Base-by-base conservation (phyloP, 2,888 invertebrate species). In the Deilephila porcellus region DNA sequence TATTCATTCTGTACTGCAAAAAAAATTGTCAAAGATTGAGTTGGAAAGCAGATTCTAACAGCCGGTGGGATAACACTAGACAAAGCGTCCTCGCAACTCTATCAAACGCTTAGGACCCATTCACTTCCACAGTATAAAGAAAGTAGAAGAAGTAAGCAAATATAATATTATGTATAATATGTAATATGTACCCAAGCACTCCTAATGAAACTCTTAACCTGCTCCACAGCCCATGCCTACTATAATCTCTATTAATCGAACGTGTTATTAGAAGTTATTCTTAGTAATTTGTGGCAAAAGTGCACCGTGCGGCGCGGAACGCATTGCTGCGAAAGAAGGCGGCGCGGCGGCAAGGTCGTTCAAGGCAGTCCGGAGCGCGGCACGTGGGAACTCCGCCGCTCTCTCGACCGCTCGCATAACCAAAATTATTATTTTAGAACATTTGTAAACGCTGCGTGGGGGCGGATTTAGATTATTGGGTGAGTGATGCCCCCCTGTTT, bases 341-440 rank as follows among this genome's bases (percentile, higher is more conserved):
- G 83, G 45, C 11, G 45, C 45, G 81, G 79, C 86, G 86, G 86
- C 93, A 93, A 93, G 93, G 93, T 86, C 93, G 93, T 89, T 90
- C 92, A 93, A 93, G 93, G 93, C 92, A 93, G 91, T 85, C 88
- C 79, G 79, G 83, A 77, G 80, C 74, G 53, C 56, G 52, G 89
- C 92, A 92, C 93, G 92, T 92, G 93, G 88, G 90, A 91, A 79
- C 77, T 71, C 67, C 62, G 73, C 78, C 80, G 75, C 79, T 79
- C 80, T 78, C 79, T 79, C 77, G 45, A 45, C 45, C 45, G 74
- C 59, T 76, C 70, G 73, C 76, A 20, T 25, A 77, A 74, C 78
- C 73, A 72, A 77, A 78, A 80, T 76, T 74, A 74, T 75, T 76
- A 78, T 78, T 82, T 80, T 81, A 83, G 78, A 81, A 70, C 73